Conservation (phyloP, 2,113 vertebrate genomes). For the Coreoperca whiteheadi region DNA sequence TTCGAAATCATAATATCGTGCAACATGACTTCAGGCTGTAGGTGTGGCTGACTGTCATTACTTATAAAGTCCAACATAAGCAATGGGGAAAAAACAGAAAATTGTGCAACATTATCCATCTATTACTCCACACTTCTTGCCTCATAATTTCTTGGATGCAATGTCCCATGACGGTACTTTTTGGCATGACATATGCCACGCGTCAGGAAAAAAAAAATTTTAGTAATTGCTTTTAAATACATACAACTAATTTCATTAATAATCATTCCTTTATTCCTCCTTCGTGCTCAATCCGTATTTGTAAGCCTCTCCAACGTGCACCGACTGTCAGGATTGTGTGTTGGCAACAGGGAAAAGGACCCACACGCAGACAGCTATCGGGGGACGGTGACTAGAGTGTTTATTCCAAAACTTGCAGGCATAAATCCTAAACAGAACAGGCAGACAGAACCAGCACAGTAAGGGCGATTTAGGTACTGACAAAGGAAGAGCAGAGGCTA, state of each 20-base stretch:
- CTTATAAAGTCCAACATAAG: not conserved
- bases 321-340: too few species aligned
- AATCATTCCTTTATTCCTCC: not conserved
- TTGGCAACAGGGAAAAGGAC: too few species aligned
- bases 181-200: not conserved
- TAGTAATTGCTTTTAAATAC: not conserved
- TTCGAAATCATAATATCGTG: conserved; percentile 8
- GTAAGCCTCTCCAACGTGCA: not conserved
- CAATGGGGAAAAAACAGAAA: not conserved
- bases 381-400: too few species aligned
- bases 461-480: too few species aligned
- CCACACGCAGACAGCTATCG: too few species aligned
- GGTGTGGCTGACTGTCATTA: conserved; percentile 29
- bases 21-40: conserved; percentile 20
- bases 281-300: not conserved
- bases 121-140: not conserved
- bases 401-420: too few species aligned
- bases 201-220: not conserved
- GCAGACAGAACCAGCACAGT: too few species aligned
- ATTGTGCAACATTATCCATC: not conserved
- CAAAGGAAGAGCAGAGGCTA: too few species aligned
- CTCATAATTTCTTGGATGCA: not conserved
- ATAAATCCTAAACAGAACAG: too few species aligned
- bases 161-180: not conserved
- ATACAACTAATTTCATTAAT: not conserved